phyloP scores from a whole-genome alignment of 2,888 invertebrate species.

The Campoplex nolae region DNA sequence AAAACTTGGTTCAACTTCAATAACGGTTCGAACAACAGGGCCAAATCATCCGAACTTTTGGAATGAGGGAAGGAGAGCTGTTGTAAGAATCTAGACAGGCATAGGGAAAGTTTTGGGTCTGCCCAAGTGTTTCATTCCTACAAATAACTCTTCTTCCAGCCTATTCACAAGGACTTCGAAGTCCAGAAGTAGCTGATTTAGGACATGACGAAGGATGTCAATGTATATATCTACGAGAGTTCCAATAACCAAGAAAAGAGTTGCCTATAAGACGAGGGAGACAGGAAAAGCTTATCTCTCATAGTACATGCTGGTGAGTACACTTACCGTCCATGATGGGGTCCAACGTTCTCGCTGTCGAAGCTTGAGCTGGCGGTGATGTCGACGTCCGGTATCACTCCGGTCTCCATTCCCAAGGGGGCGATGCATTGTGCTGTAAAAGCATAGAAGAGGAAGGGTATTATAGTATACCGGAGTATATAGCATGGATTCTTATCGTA shows the following conservation, averaged over 20 bases:
- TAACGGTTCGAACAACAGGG: slow-evolving; percentile 39
- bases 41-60: slow-evolving; percentile 53
- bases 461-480: slow-evolving; percentile 37
- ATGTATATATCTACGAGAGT: slow-evolving; percentile 20
- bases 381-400: slow-evolving; percentile 92
- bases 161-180: slow-evolving; percentile 13
- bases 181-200: slow-evolving; percentile 35
- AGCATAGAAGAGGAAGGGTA: slow-evolving; percentile 64
- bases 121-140: slow-evolving; percentile 42
- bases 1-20: slow-evolving; percentile 27
- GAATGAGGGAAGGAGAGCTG: slow-evolving; percentile 24
- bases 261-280: slow-evolving; percentile 13
- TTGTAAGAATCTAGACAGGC: slow-evolving; percentile 31
- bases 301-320: slow-evolving; percentile 47
- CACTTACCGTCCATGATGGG: slow-evolving; percentile 92
- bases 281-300: slow-evolving; percentile 50
- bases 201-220: slow-evolving; percentile 33
- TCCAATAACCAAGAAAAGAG: slow-evolving; percentile 38
- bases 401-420: slow-evolving; percentile 94
- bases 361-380: slow-evolving; percentile 94
- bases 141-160: slow-evolving; percentile 24
- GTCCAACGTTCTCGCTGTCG: slow-evolving; percentile 93
- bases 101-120: slow-evolving; percentile 45
- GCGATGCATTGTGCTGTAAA: slow-evolving; percentile 92
- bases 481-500: slow-evolving; percentile 38